Evolutionary conservation across 2,113 vertebrate genomes (phyloP).

Genomic region (Pachypanchax playfairii): DNA sequence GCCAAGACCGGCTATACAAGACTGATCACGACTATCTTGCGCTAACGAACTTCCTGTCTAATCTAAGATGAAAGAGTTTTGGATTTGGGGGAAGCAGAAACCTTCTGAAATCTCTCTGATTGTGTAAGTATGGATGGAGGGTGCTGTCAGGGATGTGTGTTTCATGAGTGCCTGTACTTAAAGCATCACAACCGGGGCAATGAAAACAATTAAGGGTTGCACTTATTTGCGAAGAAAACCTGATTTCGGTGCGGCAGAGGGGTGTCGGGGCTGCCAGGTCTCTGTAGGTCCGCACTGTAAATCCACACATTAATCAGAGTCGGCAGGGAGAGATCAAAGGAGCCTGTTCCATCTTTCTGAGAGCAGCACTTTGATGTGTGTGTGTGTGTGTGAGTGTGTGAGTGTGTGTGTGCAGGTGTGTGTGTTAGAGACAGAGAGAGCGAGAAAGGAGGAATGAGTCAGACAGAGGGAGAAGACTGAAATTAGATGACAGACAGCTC

Average conservation of each 20-base stretch:
- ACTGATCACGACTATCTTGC: constrained; percentile 16
- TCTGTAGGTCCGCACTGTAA: constrained; percentile 84
- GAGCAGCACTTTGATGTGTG: constrained; percentile 86
- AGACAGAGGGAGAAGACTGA: constrained; percentile 36
- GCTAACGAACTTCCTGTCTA: constrained; percentile 25
- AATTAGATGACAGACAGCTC: constrained; percentile 48
- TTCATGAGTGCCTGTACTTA: constrained; percentile 22
- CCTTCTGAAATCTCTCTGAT: constrained; percentile 36
- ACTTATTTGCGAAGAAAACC: constrained; percentile 70
- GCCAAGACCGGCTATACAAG: constrained; percentile 30
- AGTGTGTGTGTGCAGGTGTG: constrained; percentile 30
- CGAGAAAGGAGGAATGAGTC: constrained; percentile 25
- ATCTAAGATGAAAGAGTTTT: constrained; percentile 32
- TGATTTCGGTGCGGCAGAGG: constrained; percentile 82
- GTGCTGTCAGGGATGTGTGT: constrained; percentile 25
- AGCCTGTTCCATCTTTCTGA: constrained; percentile 80
- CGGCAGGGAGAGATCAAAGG: constrained; percentile 86
- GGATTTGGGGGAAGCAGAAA: not conserved
- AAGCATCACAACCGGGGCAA: constrained; percentile 62
- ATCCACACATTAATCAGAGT: constrained; percentile 87
- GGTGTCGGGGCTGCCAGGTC: constrained; percentile 77
- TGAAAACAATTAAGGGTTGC: constrained; percentile 61
- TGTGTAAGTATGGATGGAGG: constrained; percentile 21
- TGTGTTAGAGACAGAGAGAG: constrained; percentile 59
- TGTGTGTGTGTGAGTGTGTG: constrained; percentile 42